Base-by-base conservation (phyloP, 2,888 invertebrate genomes). In the Cepaea hortensis region DNA sequence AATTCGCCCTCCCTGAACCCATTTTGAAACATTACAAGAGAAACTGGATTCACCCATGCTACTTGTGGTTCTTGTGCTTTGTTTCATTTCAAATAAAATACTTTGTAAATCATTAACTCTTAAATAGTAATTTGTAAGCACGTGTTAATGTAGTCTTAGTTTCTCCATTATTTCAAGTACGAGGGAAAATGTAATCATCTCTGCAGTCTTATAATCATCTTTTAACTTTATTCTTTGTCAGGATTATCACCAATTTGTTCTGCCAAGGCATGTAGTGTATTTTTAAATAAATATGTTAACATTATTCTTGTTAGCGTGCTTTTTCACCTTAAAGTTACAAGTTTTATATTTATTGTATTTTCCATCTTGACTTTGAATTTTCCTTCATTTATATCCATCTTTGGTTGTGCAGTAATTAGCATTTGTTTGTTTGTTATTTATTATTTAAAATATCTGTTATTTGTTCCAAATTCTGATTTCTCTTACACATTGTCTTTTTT, bases 161-260 rank as follows among this genome's bases (percentile, higher is more conserved):
- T 61, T 48, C 55, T 61, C 23, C 35, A 13, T 61, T 79, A 11
- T 6, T 73, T 73, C n/a, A 35, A 79, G 61, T 79, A n/a, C 9
- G 20, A 55, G 50, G 55, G 50, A 76, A 76, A 76, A 13, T 23
- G 18, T n/a, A n/a, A 79, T 79, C 35, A 62, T 79, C 79, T 79
- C 79, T 79, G 79, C 79, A 79, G 55, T 11, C 6, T 55, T 55
- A 9, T 55, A 55, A 9, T 55, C 55, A 55, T 55, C 55, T 55
- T 6, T 55, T 55, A 55, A 55, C 11, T 55, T 55, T 55, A 0
- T 55, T 6, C 6, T 55, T 35, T 35, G 35, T 55, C 55, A 9
- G 55, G 55, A 11, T 55, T 55, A 9, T 55, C 11, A 55, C 11
- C 6, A 9, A 55, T 55, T 55, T 55, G 7, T 55, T 55, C 55